A percentile compares a stretch with the other conserved stretches of the same genome.
phyloP scores from a whole-genome alignment of 1,140 invertebrate species.

The Tetramorium simillimum region DNA sequence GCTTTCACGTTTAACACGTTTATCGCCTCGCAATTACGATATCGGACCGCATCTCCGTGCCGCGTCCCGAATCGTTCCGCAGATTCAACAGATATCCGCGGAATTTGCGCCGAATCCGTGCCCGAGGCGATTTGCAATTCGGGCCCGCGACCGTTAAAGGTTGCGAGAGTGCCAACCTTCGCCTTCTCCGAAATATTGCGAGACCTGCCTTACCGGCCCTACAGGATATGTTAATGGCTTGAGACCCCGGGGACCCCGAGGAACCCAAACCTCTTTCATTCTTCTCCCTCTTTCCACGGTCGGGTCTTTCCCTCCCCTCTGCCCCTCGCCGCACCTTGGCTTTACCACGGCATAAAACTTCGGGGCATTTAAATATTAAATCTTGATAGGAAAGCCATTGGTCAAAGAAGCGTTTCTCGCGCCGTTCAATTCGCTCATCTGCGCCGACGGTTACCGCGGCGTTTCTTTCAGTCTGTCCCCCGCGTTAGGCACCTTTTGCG shows the following conservation, averaged over 20 bases:
- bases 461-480: background rate
- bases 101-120: conserved; percentile 35
- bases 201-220: conserved; percentile 80
- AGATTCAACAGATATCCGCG: background rate
- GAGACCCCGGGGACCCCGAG: conserved; percentile 55
- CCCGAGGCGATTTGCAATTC: conserved; percentile 76
- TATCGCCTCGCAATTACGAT: background rate
- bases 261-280: conserved; percentile 64
- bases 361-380: conserved; percentile 78
- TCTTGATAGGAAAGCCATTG: conserved; percentile 71
- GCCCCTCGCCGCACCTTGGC: background rate
- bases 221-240: conserved; percentile 80
- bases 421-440: conserved; percentile 7
- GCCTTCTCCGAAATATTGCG: conserved; percentile 72
- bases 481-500: background rate
- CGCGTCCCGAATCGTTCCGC: background rate
- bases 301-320: conserved; percentile 33
- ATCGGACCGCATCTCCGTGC: background rate
- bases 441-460: conserved; percentile 9
- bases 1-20: background rate
- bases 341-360: conserved; percentile 34
- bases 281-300: conserved; percentile 19
- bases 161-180: conserved; percentile 66
- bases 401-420: background rate
- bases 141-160: conserved; percentile 78